These are phyloP conservation scores for Ceraclea dissimilis DNA, from an alignment of 2,888 invertebrate species.

Conservation along the genomic window DNA sequence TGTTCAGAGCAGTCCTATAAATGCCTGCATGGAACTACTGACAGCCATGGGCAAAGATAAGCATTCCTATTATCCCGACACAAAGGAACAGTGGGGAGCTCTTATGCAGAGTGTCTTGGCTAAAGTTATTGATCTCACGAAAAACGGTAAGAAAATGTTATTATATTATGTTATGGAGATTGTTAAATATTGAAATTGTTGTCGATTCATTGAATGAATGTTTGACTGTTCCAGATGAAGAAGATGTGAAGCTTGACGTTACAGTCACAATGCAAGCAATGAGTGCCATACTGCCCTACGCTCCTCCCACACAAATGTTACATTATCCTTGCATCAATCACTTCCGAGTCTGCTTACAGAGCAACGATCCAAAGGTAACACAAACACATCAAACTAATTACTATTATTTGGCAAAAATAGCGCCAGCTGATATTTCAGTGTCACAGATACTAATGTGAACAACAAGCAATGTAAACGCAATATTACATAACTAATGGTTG, in stretches of 20 bases:
- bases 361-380: slow-evolving; percentile 49
- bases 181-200: background rate
- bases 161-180: background rate
- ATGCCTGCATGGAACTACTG: slow-evolving; percentile 65
- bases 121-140: slow-evolving; percentile 83
- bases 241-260: slow-evolving; percentile 73
- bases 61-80: slow-evolving; percentile 55
- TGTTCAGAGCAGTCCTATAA: slow-evolving; percentile 50
- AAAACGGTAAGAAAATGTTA: slow-evolving; percentile 52
- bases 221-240: slow-evolving; percentile 49
- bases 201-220: background rate
- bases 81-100: slow-evolving; percentile 64
- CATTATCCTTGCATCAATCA: slow-evolving; percentile 90
- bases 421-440: too few relatives aligned
- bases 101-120: slow-evolving; percentile 83
- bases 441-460: too few relatives aligned
- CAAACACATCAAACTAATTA: slow-evolving; percentile 14
- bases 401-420: too few relatives aligned
- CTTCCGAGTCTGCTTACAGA: slow-evolving; percentile 75
- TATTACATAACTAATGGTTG: too few relatives aligned
- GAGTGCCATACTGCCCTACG: slow-evolving; percentile 79
- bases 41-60: slow-evolving; percentile 72
- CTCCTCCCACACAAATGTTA: slow-evolving; percentile 73
- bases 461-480: too few relatives aligned
- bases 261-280: slow-evolving; percentile 83